These are phyloP conservation scores for Folsomia candida DNA, from an alignment of 2,888 invertebrate species.

Conservation along the genomic window DNA sequence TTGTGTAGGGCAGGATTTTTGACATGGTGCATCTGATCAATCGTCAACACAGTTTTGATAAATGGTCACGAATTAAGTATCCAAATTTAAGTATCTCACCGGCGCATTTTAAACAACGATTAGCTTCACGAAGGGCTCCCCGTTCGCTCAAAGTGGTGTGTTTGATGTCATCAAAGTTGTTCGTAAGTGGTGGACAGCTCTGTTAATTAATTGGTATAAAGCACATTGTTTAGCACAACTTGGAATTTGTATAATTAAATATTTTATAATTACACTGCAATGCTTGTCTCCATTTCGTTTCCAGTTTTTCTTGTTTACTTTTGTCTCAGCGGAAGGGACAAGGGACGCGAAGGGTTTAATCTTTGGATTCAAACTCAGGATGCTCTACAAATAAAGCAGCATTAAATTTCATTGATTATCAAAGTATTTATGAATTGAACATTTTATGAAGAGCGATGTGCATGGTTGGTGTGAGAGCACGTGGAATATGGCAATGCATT, in stretches of 20 bases:
- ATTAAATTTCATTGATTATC: background rate
- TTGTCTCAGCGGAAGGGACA: constrained; percentile 80
- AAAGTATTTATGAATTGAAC: background rate
- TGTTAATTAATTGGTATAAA: too few relatives aligned
- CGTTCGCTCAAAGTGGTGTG: constrained; percentile 95
- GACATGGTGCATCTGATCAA: constrained; percentile 80
- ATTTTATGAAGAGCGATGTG: background rate
- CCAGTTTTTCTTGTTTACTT: constrained; percentile 88
- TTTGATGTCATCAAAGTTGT: constrained; percentile 95
- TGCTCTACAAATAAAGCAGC: constrained; percentile 65
- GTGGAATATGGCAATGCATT: background rate
- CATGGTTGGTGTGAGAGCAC: background rate
- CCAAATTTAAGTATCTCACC: too few relatives aligned
- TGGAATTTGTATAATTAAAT: too few relatives aligned
- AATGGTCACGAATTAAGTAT: too few relatives aligned
- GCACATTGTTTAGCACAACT: too few relatives aligned
- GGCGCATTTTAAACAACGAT: constrained; percentile 84
- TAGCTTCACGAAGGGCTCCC: constrained; percentile 85
- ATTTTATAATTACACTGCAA: constrained; percentile 67
- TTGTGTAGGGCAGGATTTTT: constrained; percentile 98
- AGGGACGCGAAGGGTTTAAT: constrained; percentile 72
- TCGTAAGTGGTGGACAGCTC: constrained; percentile 67
- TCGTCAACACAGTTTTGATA: too few relatives aligned
- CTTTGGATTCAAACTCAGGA: constrained; percentile 80
- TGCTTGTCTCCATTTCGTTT: constrained; percentile 85